phyloP scores from a whole-genome alignment of 2,888 invertebrate genomes.

The Hypsopygia costalis region DNA sequence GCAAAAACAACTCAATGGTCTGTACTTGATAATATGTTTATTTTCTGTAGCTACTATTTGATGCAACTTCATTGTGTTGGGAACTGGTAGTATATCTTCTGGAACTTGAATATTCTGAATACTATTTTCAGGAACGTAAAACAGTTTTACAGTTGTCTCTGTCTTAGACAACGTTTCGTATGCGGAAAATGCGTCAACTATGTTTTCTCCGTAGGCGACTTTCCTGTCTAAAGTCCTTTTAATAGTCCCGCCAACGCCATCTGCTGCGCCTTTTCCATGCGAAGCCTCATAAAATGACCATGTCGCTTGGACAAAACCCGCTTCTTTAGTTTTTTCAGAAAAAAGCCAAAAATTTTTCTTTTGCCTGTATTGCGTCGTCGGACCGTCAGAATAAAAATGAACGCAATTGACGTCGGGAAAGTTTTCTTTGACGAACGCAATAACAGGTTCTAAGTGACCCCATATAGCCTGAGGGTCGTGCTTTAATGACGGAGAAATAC shows the following conservation, averaged over 20 bases:
- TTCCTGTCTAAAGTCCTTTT: background rate
- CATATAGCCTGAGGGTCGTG: slow-evolving; percentile 4
- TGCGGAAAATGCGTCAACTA: background rate
- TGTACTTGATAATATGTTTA: background rate
- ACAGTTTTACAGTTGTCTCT: slow-evolving; percentile 1
- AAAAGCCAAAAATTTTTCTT: slow-evolving; percentile 2
- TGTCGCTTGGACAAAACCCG: background rate
- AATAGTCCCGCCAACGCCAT: background rate
- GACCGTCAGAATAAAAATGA: slow-evolving; percentile 8
- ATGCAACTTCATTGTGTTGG: slow-evolving; percentile 1
- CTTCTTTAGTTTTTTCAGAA: background rate
- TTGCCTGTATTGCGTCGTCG: slow-evolving; percentile 7
- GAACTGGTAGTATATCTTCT: background rate
- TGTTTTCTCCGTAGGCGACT: background rate
- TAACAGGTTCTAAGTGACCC: slow-evolving; percentile 2
- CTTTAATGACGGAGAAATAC: background rate
- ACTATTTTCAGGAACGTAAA: slow-evolving; percentile 2
- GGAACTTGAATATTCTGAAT: background rate
- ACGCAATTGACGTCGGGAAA: background rate
- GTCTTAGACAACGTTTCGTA: background rate
- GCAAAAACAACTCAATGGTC: slow-evolving; percentile 2
- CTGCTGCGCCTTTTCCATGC: slow-evolving; percentile 8
- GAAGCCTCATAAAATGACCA: slow-evolving; percentile 8
- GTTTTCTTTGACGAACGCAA: background rate
- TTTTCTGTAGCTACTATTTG: background rate